These are phyloP conservation scores for Xiphophorus couchianus DNA, from an alignment of 2,113 vertebrate species.

Conservation along the genomic window DNA sequence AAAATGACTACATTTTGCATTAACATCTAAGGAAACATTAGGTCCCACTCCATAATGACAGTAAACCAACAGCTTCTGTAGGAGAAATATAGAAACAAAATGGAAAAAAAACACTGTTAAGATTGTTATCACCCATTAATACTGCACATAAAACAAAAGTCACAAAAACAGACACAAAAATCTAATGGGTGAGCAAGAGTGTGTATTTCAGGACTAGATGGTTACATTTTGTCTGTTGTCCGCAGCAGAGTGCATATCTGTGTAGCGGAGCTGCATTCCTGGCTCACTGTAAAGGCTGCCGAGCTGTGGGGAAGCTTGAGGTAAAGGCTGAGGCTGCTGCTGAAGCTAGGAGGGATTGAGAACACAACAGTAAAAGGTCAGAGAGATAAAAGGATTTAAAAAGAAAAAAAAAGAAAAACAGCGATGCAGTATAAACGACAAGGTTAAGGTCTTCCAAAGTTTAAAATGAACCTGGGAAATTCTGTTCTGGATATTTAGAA, in stretches of 20 bases:
- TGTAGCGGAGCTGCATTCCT: conserved; percentile 80
- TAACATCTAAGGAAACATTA: not conserved
- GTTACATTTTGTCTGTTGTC: conserved; percentile 83
- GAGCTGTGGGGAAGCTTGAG: conserved; percentile 81
- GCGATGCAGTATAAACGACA: not conserved
- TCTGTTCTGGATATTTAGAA: not conserved
- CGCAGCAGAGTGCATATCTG: conserved; percentile 74
- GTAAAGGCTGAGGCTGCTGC: conserved; percentile 80
- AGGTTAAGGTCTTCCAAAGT: not conserved
- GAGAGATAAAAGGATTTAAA: conserved; percentile 14
- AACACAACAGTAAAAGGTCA: conserved; percentile 43
- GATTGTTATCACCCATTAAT: not conserved
- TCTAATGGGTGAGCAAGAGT: not conserved
- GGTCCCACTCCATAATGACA: not conserved
- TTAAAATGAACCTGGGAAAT: too few relatives aligned
- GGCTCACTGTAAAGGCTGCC: conserved; percentile 79
- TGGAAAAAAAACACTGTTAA: not conserved
- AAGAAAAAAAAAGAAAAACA: not conserved
- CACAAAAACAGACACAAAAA: conserved; percentile 11
- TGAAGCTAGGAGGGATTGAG: conserved; percentile 73
- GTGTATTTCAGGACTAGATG: conserved; percentile 20
- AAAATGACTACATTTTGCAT: too few relatives aligned
- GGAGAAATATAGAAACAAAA: not conserved
- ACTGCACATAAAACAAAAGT: not conserved
- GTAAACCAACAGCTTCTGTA: not conserved